Evolutionary conservation across 2,888 invertebrate genomes (phyloP), one percentile per base, ranked within the genome.

Genomic region (Yponomeuta malinellus): DNA sequence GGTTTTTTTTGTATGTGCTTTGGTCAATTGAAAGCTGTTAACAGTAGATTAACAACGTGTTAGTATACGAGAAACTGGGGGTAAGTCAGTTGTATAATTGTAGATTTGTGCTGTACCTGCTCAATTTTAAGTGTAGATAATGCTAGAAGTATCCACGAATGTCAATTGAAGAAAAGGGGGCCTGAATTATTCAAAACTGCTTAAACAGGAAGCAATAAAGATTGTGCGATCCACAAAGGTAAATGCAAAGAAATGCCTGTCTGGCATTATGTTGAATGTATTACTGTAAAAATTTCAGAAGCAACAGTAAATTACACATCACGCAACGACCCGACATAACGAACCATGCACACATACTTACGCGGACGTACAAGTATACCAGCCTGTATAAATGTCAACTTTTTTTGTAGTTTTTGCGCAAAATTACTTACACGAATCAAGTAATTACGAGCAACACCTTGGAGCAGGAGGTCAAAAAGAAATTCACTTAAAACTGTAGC

Each of bases 401-500:
- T 78, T 85, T 83, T 82, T 86, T 88, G 86, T 87, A 12, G 52
- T 52, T 52, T 52, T 87, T 84, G 83, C 83, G 83, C 82, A 79
- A 88, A 90, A 88, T 90, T 87, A 85, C 85, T 90, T 87, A 85
- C 85, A 86, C 87, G 81, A 83, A 70, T 73, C 78, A 76, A 76
- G 83, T 85, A 90, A 90, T 90, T 91, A 87, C 84, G 80, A 73
- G 83, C 83, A 85, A 83, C 87, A 86, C 90, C 89, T 91, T 89
- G 90, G 83, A 85, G 82, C 88, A 82, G 90, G 91, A 91, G 91
- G 91, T 91, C 91, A 91, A 85, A 90, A 91, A 90, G 90, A 90
- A 92, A 91, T 90, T 91, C 90, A 90, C 89, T 91, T 88, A 89
- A 89, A 91, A 88, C 88, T 91, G 89, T 91, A 92, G 85, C 91